A percentile compares a stretch with the other conserved stretches of the same genome.
phyloP scores from a whole-genome alignment of 2,113 vertebrate genomes.

The zebrafish (Danio rerio) region GRCz12tu NC_133195.1:48079501-48080000 shows the following conservation, averaged over 20 bases:
- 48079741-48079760: background rate
- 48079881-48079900: background rate
- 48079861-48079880: background rate
- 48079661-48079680: background rate
- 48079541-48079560: too few species aligned
- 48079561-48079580: too few species aligned
- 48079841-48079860: background rate
- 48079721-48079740: background rate
- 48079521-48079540: too few species aligned
- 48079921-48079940: conserved; percentile 9
- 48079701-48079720: background rate
- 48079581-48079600: background rate
- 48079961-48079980: background rate
- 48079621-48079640: background rate
- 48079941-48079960: conserved; percentile 44
- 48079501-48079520: too few species aligned
- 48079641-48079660: background rate
- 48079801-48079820: conserved; percentile 1
- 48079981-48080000: background rate
- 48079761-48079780: background rate
- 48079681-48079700: background rate
- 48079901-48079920: conserved; percentile 13
- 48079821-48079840: background rate
- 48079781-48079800: conserved; percentile 30
- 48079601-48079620: background rate